Conservation (phyloP, 2,113 vertebrate species). For the Oxyura jamaicensis region DNA sequence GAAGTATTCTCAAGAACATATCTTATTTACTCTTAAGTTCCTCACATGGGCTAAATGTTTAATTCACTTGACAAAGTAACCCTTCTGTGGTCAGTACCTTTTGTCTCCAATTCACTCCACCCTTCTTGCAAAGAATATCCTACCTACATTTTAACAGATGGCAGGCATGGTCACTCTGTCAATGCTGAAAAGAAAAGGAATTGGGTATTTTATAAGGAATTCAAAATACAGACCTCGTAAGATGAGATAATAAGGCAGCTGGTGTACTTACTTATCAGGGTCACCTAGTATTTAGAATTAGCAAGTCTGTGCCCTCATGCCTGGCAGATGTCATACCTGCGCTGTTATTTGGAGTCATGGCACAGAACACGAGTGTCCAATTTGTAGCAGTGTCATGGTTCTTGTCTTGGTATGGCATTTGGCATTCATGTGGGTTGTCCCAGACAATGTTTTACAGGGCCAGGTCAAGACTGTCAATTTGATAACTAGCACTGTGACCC, state of each 20-base stretch:
- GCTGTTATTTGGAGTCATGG: constrained; percentile 7
- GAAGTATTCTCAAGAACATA: background rate
- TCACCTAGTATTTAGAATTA: constrained; percentile 28
- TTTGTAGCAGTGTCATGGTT: constrained; percentile 18
- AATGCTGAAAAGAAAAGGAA: constrained; percentile 40
- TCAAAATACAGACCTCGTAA: constrained; percentile 37
- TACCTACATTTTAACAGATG: constrained; percentile 21
- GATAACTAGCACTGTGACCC: constrained; percentile 67
- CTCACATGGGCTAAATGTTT: background rate
- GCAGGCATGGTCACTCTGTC: constrained; percentile 13
- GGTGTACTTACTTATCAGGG: constrained; percentile 3
- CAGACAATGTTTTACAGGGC: constrained; percentile 64
- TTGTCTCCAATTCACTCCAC: background rate
- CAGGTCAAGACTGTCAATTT: constrained; percentile 72
- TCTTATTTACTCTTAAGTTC: background rate
- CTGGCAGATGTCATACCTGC: background rate
- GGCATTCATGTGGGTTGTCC: constrained; percentile 68
- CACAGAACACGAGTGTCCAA: background rate
- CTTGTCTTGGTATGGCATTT: constrained; percentile 27
- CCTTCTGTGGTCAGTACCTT: background rate
- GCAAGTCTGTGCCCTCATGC: background rate
- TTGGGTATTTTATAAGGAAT: constrained; percentile 38
- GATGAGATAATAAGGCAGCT: constrained; percentile 1
- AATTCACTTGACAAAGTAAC: background rate
- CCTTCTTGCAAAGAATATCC: background rate